Base-by-base conservation (phyloP, 2,888 invertebrate genomes). In the Trachelus stipa region DNA sequence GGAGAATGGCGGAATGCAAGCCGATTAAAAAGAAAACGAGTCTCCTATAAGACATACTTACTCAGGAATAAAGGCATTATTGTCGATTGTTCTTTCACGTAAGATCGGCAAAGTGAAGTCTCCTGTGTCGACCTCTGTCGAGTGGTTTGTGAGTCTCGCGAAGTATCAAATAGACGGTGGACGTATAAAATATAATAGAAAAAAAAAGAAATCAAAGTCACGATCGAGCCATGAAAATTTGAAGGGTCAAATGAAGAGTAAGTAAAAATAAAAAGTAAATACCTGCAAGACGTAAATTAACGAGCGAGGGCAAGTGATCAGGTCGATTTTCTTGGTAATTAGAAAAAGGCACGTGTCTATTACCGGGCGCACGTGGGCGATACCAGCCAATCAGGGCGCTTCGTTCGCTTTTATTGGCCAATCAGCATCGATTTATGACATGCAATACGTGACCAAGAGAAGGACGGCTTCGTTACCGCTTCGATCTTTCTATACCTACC, bases 51-150 rank as follows among this genome's bases (percentile, higher is more conserved):
- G 74, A 77, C 68, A 73, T 75, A 34, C 68, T 74, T 75, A 34
- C 68, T 74, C 37, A 76, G 75, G 83, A 83, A 88, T 86, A 84
- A 85, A 85, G 85, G 85, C 83, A 86, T 87, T 87, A 88, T 87
- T 88, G 86, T 87, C 84, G 83, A 85, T 87, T 88, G 85, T 87
- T 83, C 85, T 84, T 84, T 84, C 84, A 82, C 79, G 77, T 79
- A 31, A 71, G 71, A 71, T 12, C 71, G 71, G 12, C 71, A 31
- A 34, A 33, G 71, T 33, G 15, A 12, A 71, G 71, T 71, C 56
- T 23, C 56, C 23, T 23, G 56, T 1, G 1, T 23, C 23, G 56
- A 56, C 23, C 23, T 56, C 23, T 9, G 1, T 56, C 9, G 23
- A 56, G 56, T 56, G 56, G 9, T 23, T 23, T 56, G 40, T 56